Evolutionary conservation across 2,797 vertebrate genomes (phyloP).

Genomic region (Pteropus rufus): DNA sequence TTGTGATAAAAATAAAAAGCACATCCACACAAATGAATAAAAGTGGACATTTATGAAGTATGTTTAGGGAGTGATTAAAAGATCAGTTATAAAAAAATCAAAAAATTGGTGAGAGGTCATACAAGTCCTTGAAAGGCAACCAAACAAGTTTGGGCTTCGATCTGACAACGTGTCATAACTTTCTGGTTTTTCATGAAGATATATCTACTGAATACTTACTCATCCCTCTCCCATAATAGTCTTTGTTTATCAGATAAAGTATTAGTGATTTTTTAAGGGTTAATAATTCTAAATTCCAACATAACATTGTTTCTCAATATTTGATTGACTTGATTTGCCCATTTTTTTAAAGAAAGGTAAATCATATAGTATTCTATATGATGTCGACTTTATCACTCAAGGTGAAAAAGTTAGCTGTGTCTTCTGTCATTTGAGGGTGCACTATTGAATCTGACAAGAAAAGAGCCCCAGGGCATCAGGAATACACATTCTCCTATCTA

Average conservation of each 20-base stretch:
- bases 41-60: not conserved
- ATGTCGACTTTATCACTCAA: not conserved
- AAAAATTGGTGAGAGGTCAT: not conserved
- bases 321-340: not conserved
- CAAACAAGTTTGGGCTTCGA: not conserved
- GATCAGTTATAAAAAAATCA: not conserved
- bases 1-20: not conserved
- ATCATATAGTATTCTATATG: not conserved
- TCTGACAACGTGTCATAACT: not conserved
- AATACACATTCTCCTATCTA: slow-evolving; percentile 48
- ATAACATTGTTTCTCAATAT: not conserved
- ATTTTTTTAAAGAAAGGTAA: not conserved
- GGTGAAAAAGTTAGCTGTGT: slow-evolving; percentile 15
- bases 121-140: not conserved
- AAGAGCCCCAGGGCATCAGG: not conserved
- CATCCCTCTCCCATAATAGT: not conserved
- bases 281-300: not conserved
- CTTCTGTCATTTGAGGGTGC: slow-evolving; percentile 39
- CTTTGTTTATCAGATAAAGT: not conserved
- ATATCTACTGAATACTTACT: not conserved
- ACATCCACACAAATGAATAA: not conserved
- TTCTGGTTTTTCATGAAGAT: not conserved
- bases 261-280: not conserved
- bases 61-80: not conserved
- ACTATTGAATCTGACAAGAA: slow-evolving; percentile 70